phyloP scores from a whole-genome alignment of 2,113 vertebrate species.

The Podilymbus podiceps region DNA sequence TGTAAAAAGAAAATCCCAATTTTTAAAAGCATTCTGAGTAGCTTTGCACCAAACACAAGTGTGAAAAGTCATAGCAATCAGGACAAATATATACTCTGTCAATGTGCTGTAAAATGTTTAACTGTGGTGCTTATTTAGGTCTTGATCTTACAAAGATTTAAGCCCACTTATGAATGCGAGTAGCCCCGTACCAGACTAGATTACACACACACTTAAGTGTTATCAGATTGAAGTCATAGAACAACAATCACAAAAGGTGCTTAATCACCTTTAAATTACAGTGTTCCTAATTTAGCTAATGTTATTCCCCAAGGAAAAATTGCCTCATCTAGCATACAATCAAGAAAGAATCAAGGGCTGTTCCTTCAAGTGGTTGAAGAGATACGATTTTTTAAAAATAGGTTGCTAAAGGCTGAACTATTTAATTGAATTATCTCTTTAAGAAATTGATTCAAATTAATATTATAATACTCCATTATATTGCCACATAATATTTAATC shows the following conservation, averaged over 20 bases:
- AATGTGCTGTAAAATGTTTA: not conserved
- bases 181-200: slow-evolving; percentile 44
- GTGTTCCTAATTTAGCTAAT: slow-evolving; percentile 60
- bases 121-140: not conserved
- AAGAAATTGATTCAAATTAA: slow-evolving; percentile 52
- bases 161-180: slow-evolving; percentile 15
- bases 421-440: slow-evolving; percentile 49
- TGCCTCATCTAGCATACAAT: slow-evolving; percentile 54
- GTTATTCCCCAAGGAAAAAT: slow-evolving; percentile 63
- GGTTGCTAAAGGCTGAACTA: slow-evolving; percentile 46
- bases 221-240: slow-evolving; percentile 59
- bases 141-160: slow-evolving; percentile 6
- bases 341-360: slow-evolving; percentile 55
- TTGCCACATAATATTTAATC: not conserved
- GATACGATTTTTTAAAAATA: not conserved
- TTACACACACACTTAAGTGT: slow-evolving; percentile 48
- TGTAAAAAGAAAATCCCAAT: not conserved
- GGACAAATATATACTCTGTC: not conserved
- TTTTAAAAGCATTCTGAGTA: not conserved
- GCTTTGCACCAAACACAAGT: not conserved
- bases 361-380: slow-evolving; percentile 56
- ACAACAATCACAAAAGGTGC: slow-evolving; percentile 62
- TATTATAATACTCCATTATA: slow-evolving; percentile 23
- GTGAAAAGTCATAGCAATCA: not conserved
- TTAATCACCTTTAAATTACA: slow-evolving; percentile 69